Base-by-base conservation (phyloP, 2,888 invertebrate genomes). In the Drosophila greeni region DNA sequence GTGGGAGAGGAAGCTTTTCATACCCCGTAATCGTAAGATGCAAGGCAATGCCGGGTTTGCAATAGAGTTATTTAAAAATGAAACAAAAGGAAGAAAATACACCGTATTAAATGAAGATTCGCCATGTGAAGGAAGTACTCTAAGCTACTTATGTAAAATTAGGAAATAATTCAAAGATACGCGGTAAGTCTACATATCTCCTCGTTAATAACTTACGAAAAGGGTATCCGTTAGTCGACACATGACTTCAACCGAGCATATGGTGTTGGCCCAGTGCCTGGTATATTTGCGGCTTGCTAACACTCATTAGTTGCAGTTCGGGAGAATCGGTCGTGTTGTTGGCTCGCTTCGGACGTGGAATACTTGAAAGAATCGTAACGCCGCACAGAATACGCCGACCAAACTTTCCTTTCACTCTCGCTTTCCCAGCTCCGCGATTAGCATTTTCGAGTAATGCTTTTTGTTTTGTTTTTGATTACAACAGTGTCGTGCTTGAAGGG, bases 391-490 rank as follows among this genome's bases (percentile, higher is more conserved):
- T 49, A 39, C 40, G 56, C 48, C 62, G 62, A 71, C 18, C 23
- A 61, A 71, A 81, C 78, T 83, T 81, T 83, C 82, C 71, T 60
- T 69, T 77, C 66, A 51, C 51, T 70, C 34, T 62, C 49, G 26
- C 23, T 52, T 62, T 43, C 33, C 49, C 49, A 31, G 45, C 40
- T 24, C 40, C 26, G 40, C 47, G 62, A 45, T 55, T 74, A 57
- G 12, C 48, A 40, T 68, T 45, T 51, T 45, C 18, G 39, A 39
- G 43, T 58, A 24, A 9, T 6, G 40, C n/a, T 18, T 33, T 34
- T 40, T 20, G 20, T 47, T 37, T 20, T 60, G 59, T 36, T 18
- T 47, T 18, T 47, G 47, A 45, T 31, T 11, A 29, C 36, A 18
- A 29, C 20, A 42, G 42, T 62, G 52, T 40, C 40, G 64, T 43